phyloP scores from a whole-genome alignment of 2,797 vertebrate genomes.

The Chanos chanos region DNA sequence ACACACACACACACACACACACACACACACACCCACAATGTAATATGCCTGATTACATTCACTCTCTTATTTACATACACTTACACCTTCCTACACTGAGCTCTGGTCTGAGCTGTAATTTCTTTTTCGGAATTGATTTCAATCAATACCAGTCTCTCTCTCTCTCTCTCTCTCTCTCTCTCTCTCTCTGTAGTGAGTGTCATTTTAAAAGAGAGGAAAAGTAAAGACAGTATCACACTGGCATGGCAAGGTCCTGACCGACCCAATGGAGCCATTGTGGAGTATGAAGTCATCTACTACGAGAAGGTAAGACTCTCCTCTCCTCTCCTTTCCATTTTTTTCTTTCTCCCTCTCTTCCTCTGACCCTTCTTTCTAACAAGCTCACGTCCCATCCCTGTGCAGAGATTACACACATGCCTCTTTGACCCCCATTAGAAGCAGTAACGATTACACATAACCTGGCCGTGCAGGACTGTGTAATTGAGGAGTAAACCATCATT shows the following conservation, averaged over 20 bases:
- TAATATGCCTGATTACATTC: conserved; percentile 1
- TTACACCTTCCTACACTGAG: conserved; percentile 11
- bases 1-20: conserved; percentile 30
- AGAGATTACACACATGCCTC: conserved; percentile 9
- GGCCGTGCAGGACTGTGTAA: conserved; percentile 23
- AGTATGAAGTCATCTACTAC: conserved; percentile 83
- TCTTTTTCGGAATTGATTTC: conserved; percentile 28
- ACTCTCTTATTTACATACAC: not conserved
- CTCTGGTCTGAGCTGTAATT: conserved; percentile 20
- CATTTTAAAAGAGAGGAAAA: conserved; percentile 79
- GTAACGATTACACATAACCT: conserved; percentile 30
- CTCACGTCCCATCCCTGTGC: conserved; percentile 7
- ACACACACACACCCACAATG: conserved; percentile 1
- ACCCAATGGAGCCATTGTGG: conserved; percentile 73
- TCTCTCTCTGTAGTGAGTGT: conserved; percentile 68
- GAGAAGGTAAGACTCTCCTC: conserved; percentile 72
- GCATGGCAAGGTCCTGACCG: conserved; percentile 80
- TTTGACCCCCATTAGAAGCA: conserved; percentile 26
- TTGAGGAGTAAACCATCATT: conserved; percentile 18
- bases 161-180: conserved; percentile 13
- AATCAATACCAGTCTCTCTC: conserved; percentile 31
- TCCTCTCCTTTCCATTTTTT: not conserved
- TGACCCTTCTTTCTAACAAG: not conserved
- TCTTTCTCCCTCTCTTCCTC: not conserved
- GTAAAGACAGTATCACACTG: conserved; percentile 82